phyloP scores from a whole-genome alignment of 2,797 vertebrate genomes.

The Epinephelus coioides region DNA sequence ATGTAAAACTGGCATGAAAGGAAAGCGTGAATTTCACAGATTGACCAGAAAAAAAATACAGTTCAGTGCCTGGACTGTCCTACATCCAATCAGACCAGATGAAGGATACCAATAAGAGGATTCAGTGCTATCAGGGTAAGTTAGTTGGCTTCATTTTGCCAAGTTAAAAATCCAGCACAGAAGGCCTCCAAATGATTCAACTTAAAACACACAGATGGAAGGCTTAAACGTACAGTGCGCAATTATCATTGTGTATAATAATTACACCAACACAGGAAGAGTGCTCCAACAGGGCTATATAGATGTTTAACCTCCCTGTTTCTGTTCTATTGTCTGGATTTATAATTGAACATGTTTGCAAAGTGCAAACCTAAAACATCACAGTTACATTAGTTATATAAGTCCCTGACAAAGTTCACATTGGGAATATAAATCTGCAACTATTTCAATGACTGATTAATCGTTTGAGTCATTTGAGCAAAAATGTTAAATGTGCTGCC shows the following conservation, averaged over 20 bases:
- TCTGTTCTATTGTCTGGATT: not conserved
- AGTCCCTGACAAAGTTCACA: not conserved
- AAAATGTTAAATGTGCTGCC: not conserved
- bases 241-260: not conserved
- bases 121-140: not conserved
- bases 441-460: not conserved
- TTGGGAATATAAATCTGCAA: not conserved
- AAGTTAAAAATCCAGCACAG: not conserved
- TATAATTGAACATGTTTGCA: too few relatives aligned
- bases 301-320: not conserved
- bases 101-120: not conserved
- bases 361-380: too few relatives aligned
- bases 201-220: too few relatives aligned
- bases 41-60: not conserved
- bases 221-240: not conserved
- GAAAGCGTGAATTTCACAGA: not conserved
- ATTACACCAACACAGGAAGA: not conserved
- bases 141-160: not conserved
- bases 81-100: not conserved
- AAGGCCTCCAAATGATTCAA: too few relatives aligned
- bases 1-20: not conserved
- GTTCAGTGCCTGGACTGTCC: not conserved
- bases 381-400: not conserved
- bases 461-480: not conserved
- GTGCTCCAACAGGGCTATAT: not conserved